Evolutionary conservation across 1,140 invertebrate genomes (phyloP).

Genomic region (Brachionus plicatilis): DNA sequence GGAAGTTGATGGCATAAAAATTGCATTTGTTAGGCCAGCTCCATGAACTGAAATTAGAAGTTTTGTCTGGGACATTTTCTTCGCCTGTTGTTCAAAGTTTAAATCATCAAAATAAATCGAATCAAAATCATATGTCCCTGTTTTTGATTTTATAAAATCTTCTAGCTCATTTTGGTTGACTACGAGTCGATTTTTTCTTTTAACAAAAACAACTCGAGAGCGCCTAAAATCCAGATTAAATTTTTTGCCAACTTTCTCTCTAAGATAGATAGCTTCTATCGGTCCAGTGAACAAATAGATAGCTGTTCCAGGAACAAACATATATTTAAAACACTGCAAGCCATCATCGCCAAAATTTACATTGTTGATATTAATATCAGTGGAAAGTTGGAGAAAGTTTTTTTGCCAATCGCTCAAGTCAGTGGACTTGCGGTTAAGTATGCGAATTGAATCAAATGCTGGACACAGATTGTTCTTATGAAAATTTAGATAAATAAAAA

Average conservation of each 20-base stretch:
- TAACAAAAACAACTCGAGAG: neutral
- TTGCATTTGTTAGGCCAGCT: neutral
- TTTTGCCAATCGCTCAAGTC: neutral
- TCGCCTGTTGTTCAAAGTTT: slow-evolving; percentile 7
- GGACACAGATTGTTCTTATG: neutral
- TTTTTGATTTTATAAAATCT: neutral
- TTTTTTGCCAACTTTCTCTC: neutral
- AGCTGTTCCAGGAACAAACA: neutral
- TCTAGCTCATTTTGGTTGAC: neutral
- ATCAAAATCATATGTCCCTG: neutral
- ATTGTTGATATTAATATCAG: neutral
- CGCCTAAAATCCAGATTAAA: neutral
- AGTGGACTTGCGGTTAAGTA: neutral
- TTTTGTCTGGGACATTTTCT: neutral
- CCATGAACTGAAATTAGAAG: neutral
- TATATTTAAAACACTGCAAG: neutral
- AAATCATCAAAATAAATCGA: neutral
- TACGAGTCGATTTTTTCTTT: neutral
- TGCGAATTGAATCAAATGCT: neutral
- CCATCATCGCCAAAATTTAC: neutral
- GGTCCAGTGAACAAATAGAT: slow-evolving; percentile 10
- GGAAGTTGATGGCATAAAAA: neutral
- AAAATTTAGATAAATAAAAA: neutral
- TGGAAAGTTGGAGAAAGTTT: neutral
- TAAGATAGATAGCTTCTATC: neutral